These are phyloP conservation scores for Gambelia wislizenii DNA, from an alignment of 2,797 vertebrate species.

Conservation along the genomic window DNA sequence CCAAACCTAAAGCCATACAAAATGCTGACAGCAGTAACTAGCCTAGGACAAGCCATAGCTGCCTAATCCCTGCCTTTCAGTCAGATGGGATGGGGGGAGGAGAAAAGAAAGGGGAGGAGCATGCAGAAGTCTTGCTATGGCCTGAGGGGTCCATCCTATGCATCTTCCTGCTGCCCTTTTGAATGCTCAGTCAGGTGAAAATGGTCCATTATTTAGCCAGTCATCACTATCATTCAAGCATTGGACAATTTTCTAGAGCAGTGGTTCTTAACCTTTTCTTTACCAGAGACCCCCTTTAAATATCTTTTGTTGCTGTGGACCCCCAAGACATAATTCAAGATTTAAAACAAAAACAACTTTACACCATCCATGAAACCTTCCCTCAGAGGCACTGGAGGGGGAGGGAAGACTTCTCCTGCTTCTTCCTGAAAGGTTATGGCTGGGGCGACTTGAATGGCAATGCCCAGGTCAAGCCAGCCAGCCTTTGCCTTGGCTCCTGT, in stretches of 20 bases:
- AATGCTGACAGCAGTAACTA: slow-evolving; percentile 28
- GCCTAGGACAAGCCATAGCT: background rate
- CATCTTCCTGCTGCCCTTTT: background rate
- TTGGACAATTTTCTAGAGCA: background rate
- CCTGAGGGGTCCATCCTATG: background rate
- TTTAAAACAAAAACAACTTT: too few species aligned
- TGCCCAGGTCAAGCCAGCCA: too few species aligned
- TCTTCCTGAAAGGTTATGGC: too few species aligned
- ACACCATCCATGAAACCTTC: too few species aligned
- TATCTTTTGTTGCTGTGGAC: too few species aligned
- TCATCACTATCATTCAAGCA: background rate
- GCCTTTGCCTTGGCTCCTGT: too few species aligned
- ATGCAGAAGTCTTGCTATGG: background rate
- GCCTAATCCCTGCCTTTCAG: slow-evolving; percentile 25
- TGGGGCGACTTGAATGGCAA: too few species aligned
- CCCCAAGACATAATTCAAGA: too few species aligned
- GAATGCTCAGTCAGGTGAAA: background rate
- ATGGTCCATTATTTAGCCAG: background rate
- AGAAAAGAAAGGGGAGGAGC: background rate
- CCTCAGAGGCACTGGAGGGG: too few species aligned
- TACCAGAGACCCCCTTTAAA: too few species aligned
- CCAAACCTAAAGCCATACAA: background rate
- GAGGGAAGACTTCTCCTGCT: too few species aligned
- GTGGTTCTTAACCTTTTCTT: too few species aligned
- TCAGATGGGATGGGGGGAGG: background rate